A percentile compares a stretch with the other conserved stretches of the same genome.
Evolutionary conservation across 2,113 vertebrate species (phyloP).

Genomic region (Bucco capensis): DNA sequence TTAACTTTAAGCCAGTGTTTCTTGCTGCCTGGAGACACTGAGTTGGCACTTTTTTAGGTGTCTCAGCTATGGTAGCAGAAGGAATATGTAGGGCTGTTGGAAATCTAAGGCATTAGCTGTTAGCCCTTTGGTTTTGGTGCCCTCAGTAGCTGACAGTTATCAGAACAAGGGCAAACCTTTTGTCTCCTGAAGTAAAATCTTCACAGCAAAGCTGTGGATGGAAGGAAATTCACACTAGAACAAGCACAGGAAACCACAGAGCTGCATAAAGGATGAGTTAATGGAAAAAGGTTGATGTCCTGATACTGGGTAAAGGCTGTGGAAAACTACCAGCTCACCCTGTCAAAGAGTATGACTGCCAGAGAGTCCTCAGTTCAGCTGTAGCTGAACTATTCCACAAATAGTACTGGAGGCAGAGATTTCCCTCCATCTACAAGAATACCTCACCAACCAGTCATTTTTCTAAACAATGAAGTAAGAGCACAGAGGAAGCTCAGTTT

Average conservation of each 20-base stretch:
- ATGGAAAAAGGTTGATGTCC: slow-evolving; percentile 19
- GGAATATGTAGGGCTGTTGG: neutral
- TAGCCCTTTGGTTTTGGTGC: neutral
- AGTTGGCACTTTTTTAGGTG: neutral
- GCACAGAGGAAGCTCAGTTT: neutral
- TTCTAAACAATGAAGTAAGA: neutral
- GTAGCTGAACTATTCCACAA: neutral
- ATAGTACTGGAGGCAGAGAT: neutral
- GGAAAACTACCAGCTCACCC: neutral
- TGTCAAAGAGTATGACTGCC: neutral
- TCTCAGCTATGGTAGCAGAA: neutral
- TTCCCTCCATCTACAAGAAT: neutral
- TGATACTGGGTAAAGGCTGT: neutral
- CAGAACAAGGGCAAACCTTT: neutral
- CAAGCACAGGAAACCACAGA: slow-evolving; percentile 38
- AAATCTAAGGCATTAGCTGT: neutral
- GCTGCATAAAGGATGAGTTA: slow-evolving; percentile 19
- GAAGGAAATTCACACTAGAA: neutral
- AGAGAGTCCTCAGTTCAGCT: neutral
- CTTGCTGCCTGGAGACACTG: neutral
- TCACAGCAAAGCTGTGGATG: neutral
- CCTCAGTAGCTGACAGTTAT: neutral
- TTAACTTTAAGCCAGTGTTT: neutral
- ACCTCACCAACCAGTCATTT: neutral
- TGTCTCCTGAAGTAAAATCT: neutral